Evolutionary conservation across 2,797 vertebrate species (phyloP).

Genomic region (Microtus obscurus): DNA sequence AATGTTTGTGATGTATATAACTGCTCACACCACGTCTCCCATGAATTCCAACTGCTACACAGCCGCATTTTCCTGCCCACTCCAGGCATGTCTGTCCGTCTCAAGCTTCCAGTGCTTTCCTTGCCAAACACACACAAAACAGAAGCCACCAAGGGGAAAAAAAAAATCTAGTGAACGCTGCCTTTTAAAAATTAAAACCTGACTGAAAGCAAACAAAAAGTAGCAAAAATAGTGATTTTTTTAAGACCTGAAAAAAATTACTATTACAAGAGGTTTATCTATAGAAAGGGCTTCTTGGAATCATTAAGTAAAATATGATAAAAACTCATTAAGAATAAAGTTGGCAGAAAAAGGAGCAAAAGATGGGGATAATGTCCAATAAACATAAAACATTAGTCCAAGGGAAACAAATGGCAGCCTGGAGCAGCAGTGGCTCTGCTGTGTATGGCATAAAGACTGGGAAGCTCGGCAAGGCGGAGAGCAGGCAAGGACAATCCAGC

Average conservation of each 20-base stretch:
- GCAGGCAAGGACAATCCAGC: background rate
- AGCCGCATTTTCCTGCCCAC: background rate
- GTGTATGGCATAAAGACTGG: background rate
- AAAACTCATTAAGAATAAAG: background rate
- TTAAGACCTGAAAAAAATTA: background rate
- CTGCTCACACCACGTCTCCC: background rate
- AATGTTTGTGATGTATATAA: conserved; percentile 36
- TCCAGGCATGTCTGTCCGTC: background rate
- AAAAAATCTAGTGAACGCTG: conserved; percentile 20
- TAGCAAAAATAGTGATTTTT: background rate
- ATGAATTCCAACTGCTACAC: conserved; percentile 30
- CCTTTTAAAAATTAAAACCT: conserved; percentile 40
- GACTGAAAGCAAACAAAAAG: background rate
- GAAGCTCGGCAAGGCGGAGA: background rate
- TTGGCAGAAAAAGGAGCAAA: conserved; percentile 35
- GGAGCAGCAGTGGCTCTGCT: background rate
- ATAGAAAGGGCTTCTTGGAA: conserved; percentile 12
- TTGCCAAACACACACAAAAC: conserved; percentile 48
- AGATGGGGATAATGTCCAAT: background rate
- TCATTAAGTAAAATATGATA: conserved; percentile 54
- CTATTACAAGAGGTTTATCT: background rate
- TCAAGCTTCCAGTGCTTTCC: conserved; percentile 38
- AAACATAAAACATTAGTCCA: background rate
- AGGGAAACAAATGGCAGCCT: background rate
- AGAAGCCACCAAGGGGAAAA: conserved; percentile 18